Evolutionary conservation across 2,888 invertebrate species (phyloP), one percentile per base, ranked within the genome.

Genomic region (Lithophane semibrunnea): DNA sequence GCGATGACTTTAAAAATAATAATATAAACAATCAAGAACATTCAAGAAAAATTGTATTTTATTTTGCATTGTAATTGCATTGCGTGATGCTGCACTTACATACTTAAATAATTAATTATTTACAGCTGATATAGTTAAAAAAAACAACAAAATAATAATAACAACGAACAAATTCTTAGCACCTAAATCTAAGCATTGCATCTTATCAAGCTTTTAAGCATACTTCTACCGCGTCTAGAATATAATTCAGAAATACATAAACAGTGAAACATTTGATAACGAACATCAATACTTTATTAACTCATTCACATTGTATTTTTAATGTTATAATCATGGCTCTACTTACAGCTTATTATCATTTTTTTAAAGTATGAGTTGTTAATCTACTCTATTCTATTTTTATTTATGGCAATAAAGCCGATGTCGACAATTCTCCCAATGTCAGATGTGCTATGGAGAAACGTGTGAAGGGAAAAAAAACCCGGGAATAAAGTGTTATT

Each of bases 51-150:
- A 73, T 8, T 67, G 7, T 63, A 77, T 77, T 80, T 78, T 77
- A 81, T 73, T 83, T 91, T 92, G 94, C 94, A 94, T 94, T 94
- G 93, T 94, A 93, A 93, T 93, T 92, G 93, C 94, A 94, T 94
- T 93, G 92, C 93, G 86, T 54, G 61, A 75, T 8, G 47, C 75
- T 80, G 81, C 61, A 70, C 44, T 75, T 60, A 84, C 13, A 63
- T 70, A 54, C 24, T 42, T 29, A 21, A 29, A 56, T 37, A 58
- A 58, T 56, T 58, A 29, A 64, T 21, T 65, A 80, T 81, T 68
- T 68, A 81, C 67, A 81, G 21, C 7, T 67, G 54, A 73, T 60
- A 64, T 10, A n/a, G 4, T 67, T 29, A 21, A 67, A 44, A 54
- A 63, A 74, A n/a, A 67, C 37, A 72, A 75, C 52, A 76, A 68